Base-by-base conservation (phyloP, 2,113 vertebrate species). In the Channa maculata region DNA sequence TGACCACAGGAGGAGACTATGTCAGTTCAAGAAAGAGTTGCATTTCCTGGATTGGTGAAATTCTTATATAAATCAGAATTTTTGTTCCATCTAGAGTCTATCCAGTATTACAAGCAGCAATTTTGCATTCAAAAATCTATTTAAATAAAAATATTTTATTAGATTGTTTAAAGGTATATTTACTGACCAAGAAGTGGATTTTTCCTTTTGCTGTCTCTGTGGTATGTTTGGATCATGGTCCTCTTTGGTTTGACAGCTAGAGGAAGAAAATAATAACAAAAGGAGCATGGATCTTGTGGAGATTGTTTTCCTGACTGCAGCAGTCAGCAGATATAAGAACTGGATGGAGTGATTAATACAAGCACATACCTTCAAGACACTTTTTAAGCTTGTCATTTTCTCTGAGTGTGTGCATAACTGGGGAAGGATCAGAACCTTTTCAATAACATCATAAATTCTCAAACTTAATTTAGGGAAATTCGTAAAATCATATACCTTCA, bases 171-270 rank as follows among this genome's bases (percentile, higher is more conserved):
- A 14, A 12, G 7, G 14, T 15, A 1, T 1, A 38, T 64, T n/a
- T 48, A 89, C 88, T 74, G n/a, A 92, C 92, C 91, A 37, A 92
- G 79, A 55, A 91, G 86, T 11, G 84, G 89, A 67, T 88, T 76
- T 33, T 74, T 84, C 43, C 88, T 79, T 8, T 66, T 62, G 10
- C 3, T 0, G 41, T 86, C 71, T 48, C 10, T 65, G 43, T 65
- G 83, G 80, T 92, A 89, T 2, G 24, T 34, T 39, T 84, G 71
- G 12, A 92, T 65, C 0, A 5, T 84, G 1, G 2, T 38, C n/a
- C 60, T 70, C 39, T 71, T 45, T 14, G 64, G 50, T 1, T 43
- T 37, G 11, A 5, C 1, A 65, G 9, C 89, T 92, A 13, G 1
- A 68, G 10, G 3, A 13, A 5, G 14, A 59, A 58, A 67, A 43